Base-by-base conservation (phyloP, 2,113 vertebrate genomes). In the Neogale vison region DNA sequence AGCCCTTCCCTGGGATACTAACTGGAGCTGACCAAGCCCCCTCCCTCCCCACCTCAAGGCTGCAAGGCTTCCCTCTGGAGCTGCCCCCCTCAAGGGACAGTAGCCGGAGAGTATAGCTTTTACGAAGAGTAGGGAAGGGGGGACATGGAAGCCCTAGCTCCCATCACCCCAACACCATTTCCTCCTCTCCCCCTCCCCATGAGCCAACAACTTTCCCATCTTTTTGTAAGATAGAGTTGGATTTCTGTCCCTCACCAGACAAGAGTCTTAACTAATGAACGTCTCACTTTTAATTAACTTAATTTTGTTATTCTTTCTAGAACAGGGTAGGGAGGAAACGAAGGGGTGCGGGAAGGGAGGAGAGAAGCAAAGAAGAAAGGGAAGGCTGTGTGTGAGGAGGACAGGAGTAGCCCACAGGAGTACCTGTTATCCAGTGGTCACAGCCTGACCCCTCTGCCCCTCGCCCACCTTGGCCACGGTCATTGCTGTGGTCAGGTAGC, bases 1-100 rank as follows among this genome's bases (percentile, higher is more conserved):
- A 88, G 69, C 57, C 72, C 47, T 95, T 61, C 79, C 50, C 89
- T 86, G 65, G 57, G 57, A 81, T 67, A 96, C 85, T 74, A 39
- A 10, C 21, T 57, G 34, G 7, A 17, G 18, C 72, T 59, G 63
- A 59, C 47, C n/a, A 39, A 47, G 34, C 42, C 55, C 24, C 24
- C 39, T 52, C 45, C 42, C 24, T 52, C 26, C 61, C 29, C 21
- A 47, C 42, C n/a, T 42, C 36, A 0, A 63, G 34, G 57, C 18
- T 18, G 21, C 23, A 14, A 39, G 17, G 9, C 57, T 34, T 18
- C 17, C 12, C 31, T 47, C 57, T 67, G 36, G 23, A 65, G n/a
- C 63, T 45, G 71, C 14, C 7, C 23, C 10, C 4, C 31, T 31
- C 29, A 20, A 47, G 14, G 50, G 50, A 36, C 23, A 10, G 50